Evolutionary conservation across 2,888 invertebrate genomes (phyloP).

Genomic region (Dolichopus griseipennis): DNA sequence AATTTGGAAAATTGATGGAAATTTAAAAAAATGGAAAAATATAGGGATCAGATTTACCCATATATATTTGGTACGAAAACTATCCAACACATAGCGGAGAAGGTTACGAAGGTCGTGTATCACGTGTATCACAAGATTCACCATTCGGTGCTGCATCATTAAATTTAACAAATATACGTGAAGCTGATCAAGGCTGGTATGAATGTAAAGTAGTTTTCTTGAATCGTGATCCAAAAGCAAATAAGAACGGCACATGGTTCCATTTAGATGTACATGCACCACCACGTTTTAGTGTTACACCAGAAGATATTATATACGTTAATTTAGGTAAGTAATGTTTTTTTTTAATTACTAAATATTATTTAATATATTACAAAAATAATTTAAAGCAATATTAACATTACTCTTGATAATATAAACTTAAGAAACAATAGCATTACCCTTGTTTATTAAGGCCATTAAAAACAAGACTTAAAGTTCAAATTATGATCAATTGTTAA

Average conservation of each 20-base stretch:
- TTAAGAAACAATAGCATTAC: too few relatives aligned
- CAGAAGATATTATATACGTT: conserved; percentile 93
- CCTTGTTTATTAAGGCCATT: too few relatives aligned
- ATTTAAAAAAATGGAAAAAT: conserved; percentile 18
- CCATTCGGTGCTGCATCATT: conserved; percentile 87
- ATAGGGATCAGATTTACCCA: conserved; percentile 91
- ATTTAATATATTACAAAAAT: too few relatives aligned
- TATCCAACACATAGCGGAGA: conserved; percentile 94
- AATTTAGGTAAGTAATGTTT: conserved; percentile 57
- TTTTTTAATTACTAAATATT: too few relatives aligned
- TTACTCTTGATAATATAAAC: too few relatives aligned
- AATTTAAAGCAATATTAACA: too few relatives aligned
- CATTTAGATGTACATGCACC: conserved; percentile 96
- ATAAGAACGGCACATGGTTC: conserved; percentile 96
- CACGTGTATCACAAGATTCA: conserved; percentile 78
- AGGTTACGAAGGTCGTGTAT: conserved; percentile 86
- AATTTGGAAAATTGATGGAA: conserved; percentile 11
- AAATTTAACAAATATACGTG: conserved; percentile 88
- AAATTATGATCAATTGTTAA: too few relatives aligned
- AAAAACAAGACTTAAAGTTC: too few relatives aligned
- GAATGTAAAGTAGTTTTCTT: conserved; percentile 92
- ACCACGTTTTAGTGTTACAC: conserved; percentile 89
- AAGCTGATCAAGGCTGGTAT: conserved; percentile 95
- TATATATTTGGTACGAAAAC: conserved; percentile 97
- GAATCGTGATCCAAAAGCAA: conserved; percentile 84